Conservation (phyloP, 2,797 vertebrate genomes). For the Liparis tanakae region DNA sequence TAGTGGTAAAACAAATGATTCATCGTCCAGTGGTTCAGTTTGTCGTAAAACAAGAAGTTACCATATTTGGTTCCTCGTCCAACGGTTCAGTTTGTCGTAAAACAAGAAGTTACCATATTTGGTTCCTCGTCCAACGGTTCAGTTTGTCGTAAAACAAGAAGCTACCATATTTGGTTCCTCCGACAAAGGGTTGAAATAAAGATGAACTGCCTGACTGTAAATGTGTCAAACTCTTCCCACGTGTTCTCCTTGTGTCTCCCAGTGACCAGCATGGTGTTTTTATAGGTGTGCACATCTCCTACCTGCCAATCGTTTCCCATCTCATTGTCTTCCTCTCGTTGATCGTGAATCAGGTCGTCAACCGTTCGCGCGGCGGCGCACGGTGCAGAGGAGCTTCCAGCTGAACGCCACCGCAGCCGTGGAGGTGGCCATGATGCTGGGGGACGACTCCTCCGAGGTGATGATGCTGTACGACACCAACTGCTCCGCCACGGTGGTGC, state of each 20-base stretch:
- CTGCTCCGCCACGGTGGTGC: slow-evolving; percentile 34
- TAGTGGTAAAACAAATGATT: too few species aligned
- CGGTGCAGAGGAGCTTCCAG: slow-evolving; percentile 32
- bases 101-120: too few species aligned
- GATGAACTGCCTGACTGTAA: slow-evolving; percentile 4
- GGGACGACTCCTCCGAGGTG: slow-evolving; percentile 27
- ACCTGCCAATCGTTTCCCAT: slow-evolving; percentile 14
- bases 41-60: too few species aligned
- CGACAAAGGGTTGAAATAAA: not conserved
- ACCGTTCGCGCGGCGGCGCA: slow-evolving; percentile 32
- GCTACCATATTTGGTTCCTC: too few species aligned
- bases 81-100: too few species aligned
- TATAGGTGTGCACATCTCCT: slow-evolving; percentile 18
- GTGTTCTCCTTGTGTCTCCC: not conserved
- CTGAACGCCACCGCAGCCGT: slow-evolving; percentile 17
- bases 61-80: too few species aligned
- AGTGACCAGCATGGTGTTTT: slow-evolving; percentile 12
- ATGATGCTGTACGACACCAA: slow-evolving; percentile 52
- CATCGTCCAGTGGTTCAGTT: too few species aligned
- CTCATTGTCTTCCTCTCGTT: slow-evolving; percentile 15
- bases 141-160: too few species aligned
- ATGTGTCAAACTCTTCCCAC: slow-evolving; percentile 3
- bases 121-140: too few species aligned
- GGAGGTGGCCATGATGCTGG: slow-evolving; percentile 51
- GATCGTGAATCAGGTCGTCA: slow-evolving; percentile 40